A percentile compares a stretch with the other conserved stretches of the same genome.
Evolutionary conservation across 2,113 vertebrate species (phyloP).

Genomic region (Raja brachyura): DNA sequence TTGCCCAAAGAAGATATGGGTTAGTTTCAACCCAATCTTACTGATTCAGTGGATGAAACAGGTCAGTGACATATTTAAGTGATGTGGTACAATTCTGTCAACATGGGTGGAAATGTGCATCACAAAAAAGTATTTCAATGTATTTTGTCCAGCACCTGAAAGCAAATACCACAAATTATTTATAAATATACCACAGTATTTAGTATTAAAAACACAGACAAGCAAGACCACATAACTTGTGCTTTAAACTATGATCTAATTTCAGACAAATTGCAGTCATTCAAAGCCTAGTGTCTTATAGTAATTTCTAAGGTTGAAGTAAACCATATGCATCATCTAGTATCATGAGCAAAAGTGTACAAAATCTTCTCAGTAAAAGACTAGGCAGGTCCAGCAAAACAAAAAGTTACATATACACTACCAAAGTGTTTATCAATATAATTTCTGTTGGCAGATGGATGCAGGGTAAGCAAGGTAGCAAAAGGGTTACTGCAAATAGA

Average conservation of each 20-base stretch:
- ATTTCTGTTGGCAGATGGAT: no score
- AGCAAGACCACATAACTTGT: neutral
- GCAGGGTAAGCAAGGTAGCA: no score
- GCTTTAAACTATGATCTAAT: neutral
- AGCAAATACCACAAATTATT: neutral
- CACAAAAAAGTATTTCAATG: no score
- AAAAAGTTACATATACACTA: neutral
- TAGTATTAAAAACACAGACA: neutral
- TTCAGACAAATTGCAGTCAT: neutral
- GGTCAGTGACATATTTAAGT: no score
- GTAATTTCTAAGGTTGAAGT: neutral
- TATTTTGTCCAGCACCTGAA: no score
- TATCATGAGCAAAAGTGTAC: neutral
- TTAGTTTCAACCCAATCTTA: no score
- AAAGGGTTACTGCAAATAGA: no score
- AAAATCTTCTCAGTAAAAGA: neutral
- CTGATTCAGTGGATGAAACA: no score
- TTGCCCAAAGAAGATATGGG: no score
- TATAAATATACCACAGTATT: neutral
- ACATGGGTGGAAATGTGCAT: no score
- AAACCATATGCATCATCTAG: neutral
- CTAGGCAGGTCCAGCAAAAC: neutral
- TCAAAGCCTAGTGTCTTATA: neutral
- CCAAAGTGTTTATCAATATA: neutral
- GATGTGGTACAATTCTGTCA: no score